Percentiles rank a stretch among this genome's conserved stretches.
Evolutionary conservation across 2,888 invertebrate genomes (phyloP).

Genomic region (Adelognathus sp.): DNA sequence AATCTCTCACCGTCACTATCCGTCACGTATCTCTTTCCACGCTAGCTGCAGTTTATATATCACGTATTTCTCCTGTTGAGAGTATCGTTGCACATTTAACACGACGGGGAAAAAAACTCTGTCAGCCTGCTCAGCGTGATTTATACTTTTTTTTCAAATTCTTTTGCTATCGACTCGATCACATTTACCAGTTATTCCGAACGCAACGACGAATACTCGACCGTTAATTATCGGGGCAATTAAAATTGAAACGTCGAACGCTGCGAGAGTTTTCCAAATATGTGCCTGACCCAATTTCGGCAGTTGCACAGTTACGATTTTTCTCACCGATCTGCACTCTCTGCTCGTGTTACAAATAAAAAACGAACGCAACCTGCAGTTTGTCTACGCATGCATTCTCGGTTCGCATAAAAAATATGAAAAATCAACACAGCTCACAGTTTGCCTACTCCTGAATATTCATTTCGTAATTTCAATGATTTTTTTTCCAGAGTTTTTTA

Average conservation of each 20-base stretch:
- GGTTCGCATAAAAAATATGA: neutral
- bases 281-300: neutral
- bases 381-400: neutral
- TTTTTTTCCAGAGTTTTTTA: neutral
- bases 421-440: conserved; percentile 1
- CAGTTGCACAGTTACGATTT: neutral
- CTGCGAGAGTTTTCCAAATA: conserved; percentile 7
- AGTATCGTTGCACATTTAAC: conserved; percentile 2
- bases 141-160: neutral
- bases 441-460: neutral
- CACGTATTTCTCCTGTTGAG: neutral
- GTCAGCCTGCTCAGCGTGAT: neutral
- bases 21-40: neutral
- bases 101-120: neutral
- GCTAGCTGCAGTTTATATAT: neutral
- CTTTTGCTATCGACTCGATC: neutral
- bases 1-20: neutral
- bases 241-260: neutral
- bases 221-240: conserved; percentile 41
- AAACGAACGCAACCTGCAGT: neutral
- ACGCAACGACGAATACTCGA: neutral
- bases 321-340: neutral
- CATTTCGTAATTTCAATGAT: neutral
- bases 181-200: neutral
- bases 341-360: neutral